Evolutionary conservation across 2,797 vertebrate species (phyloP).

Genomic region (Lophius americanus): DNA sequence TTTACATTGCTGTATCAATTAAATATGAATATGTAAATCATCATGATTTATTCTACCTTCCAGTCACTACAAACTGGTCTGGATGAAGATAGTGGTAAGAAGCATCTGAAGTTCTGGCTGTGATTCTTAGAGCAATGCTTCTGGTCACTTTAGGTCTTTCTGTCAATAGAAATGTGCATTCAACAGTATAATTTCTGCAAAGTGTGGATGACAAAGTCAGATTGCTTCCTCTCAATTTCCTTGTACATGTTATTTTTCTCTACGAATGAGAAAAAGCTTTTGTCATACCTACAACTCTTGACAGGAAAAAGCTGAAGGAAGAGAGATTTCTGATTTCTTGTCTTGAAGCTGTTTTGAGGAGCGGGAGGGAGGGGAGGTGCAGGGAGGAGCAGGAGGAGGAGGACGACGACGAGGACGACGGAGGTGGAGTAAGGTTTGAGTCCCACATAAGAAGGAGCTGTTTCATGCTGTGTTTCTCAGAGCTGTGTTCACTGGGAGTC

Average conservation of each 20-base stretch:
- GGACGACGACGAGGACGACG: slow-evolving; percentile 58
- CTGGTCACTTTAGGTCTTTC: background rate
- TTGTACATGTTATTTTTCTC: background rate
- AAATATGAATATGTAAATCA: background rate
- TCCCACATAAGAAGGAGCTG: slow-evolving; percentile 73
- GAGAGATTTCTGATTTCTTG: slow-evolving; percentile 41
- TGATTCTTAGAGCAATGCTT: background rate
- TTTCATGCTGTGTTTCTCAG: slow-evolving; percentile 67
- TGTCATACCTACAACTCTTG: slow-evolving; percentile 12
- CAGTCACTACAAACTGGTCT: background rate
- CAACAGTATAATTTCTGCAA: background rate
- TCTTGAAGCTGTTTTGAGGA: slow-evolving; percentile 59
- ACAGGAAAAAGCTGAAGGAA: slow-evolving; percentile 36
- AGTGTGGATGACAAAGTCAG: background rate
- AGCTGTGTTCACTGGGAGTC: slow-evolving; percentile 55
- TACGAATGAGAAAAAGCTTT: slow-evolving; percentile 7
- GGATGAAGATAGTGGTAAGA: background rate
- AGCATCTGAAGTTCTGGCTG: background rate
- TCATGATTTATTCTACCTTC: background rate
- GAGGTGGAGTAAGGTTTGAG: slow-evolving; percentile 75
- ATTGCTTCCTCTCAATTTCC: background rate
- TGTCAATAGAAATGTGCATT: background rate
- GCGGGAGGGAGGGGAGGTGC: slow-evolving; percentile 58
- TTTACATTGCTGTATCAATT: slow-evolving; percentile 1
- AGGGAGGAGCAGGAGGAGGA: slow-evolving; percentile 52